Conservation (phyloP, 1,140 invertebrate species). For the Pteromalus puparum region DNA sequence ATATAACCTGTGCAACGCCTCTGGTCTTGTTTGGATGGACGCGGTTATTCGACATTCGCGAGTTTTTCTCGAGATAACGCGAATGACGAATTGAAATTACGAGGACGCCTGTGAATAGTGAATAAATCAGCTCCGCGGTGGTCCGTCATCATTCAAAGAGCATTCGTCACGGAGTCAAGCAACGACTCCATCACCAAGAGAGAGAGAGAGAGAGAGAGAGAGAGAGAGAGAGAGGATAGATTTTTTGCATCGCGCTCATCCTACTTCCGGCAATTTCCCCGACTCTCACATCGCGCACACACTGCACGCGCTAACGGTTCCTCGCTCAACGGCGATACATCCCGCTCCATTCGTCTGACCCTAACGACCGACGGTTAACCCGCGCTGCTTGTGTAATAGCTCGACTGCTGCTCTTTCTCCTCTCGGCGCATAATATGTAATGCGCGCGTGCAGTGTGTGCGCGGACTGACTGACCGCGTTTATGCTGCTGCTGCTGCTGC, state of each 20-base stretch:
- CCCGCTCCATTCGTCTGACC: slow-evolving; percentile 8
- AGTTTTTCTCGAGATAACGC: background rate
- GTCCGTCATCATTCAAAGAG: background rate
- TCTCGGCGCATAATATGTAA: slow-evolving; percentile 22
- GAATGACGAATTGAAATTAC: background rate
- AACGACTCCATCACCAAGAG: background rate
- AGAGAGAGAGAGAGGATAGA: background rate
- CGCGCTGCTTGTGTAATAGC: slow-evolving; percentile 13
- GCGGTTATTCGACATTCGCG: background rate
- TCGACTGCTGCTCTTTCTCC: background rate
- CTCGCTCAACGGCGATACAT: background rate
- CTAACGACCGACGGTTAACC: slow-evolving; percentile 20
- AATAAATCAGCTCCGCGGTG: background rate
- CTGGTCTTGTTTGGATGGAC: background rate
- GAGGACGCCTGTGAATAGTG: background rate
- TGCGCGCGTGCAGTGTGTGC: background rate
- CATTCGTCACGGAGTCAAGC: background rate
- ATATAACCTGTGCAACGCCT: background rate
- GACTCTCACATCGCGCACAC: background rate
- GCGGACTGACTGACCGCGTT: slow-evolving; percentile 12
- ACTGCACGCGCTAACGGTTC: background rate
- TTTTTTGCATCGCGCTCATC: background rate
- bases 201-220: background rate
- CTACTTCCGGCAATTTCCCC: slow-evolving; percentile 3
- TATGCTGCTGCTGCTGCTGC: background rate